Percentiles rank a stretch among this genome's conserved stretches.
Evolutionary conservation across 2,113 vertebrate genomes (phyloP).

Genomic region (Melanostigma gelatinosum): DNA sequence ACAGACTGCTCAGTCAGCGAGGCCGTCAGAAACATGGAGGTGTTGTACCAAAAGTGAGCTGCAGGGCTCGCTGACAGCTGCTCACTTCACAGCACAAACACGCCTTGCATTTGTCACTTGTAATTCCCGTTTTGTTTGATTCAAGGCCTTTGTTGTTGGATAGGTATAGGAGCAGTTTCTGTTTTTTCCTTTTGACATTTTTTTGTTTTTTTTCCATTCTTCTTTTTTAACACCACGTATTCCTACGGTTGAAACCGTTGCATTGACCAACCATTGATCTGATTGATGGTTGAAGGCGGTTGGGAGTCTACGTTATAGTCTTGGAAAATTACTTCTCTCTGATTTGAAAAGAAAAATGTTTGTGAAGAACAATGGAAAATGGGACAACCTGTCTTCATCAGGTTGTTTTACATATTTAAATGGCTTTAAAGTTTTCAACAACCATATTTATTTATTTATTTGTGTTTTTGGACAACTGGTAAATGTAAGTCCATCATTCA

Average conservation of each 20-base stretch:
- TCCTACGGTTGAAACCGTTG: neutral
- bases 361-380: neutral
- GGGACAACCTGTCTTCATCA: neutral
- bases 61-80: slow-evolving; percentile 34
- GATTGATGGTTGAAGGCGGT: neutral
- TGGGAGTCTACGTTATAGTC: neutral
- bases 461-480: too few species aligned
- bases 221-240: neutral
- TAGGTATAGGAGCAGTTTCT: neutral
- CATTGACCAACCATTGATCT: neutral
- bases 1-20: neutral
- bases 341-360: neutral
- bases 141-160: neutral
- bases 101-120: neutral
- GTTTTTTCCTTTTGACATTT: neutral
- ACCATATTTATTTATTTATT: too few species aligned
- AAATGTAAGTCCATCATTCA: too few species aligned
- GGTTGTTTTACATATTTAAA: neutral
- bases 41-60: slow-evolving; percentile 31
- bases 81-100: slow-evolving; percentile 44
- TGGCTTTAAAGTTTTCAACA: neutral
- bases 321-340: neutral
- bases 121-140: neutral
- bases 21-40: slow-evolving; percentile 20
- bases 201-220: neutral